Conservation (phyloP, 2,113 vertebrate genomes). For the Artemisiospiza belli region DNA sequence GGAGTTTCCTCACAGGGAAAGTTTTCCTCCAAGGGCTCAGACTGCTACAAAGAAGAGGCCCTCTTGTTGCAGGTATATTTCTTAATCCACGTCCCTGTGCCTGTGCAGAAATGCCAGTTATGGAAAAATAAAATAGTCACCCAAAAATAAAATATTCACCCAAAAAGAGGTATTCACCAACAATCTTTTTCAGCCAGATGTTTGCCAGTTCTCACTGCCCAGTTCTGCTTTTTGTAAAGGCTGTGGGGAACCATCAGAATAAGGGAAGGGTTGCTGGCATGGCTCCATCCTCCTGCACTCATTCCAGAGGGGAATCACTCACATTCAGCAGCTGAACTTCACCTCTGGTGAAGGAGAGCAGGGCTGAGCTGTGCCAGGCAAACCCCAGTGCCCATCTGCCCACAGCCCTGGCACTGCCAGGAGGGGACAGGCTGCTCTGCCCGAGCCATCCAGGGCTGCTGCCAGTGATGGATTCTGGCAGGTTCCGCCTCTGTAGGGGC, state of each 20-base stretch:
- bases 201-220: neutral
- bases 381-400: fast-evolving
- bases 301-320: fast-evolving
- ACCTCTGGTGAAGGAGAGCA: neutral
- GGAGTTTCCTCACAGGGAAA: neutral
- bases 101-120: neutral
- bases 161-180: neutral
- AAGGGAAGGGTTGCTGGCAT: neutral
- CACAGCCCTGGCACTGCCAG: neutral
- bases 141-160: neutral
- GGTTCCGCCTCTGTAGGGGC: neutral
- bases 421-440: neutral
- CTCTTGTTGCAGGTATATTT: neutral
- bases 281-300: neutral
- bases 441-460: neutral
- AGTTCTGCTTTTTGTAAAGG: neutral
- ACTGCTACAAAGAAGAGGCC: neutral
- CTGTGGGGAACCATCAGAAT: neutral
- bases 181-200: neutral
- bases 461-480: fast-evolving
- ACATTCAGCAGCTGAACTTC: fast-evolving
- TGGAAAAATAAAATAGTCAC: neutral
- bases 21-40: neutral
- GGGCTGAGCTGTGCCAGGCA: neutral
- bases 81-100: fast-evolving